phyloP scores from a whole-genome alignment of 2,888 invertebrate genomes.

The Fragum whitleyi region DNA sequence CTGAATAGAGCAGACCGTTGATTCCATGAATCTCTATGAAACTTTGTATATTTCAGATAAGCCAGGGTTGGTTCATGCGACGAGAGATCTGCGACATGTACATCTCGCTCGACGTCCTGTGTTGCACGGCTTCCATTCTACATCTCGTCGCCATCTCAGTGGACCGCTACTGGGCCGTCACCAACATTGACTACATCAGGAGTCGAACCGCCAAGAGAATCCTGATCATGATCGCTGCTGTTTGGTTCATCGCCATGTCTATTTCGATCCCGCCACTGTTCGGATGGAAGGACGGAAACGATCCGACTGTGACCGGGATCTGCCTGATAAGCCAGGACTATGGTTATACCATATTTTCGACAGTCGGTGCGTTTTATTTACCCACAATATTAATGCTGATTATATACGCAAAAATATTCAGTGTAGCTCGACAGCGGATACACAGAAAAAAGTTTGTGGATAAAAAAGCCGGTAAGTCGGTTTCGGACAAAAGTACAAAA shows the following conservation, averaged over 20 bases:
- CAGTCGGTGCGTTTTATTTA: conserved; percentile 98
- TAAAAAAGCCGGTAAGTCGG: conserved; percentile 32
- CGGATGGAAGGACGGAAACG: conserved; percentile 80
- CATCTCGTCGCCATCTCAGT: conserved; percentile 98
- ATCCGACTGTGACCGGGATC: conserved; percentile 85
- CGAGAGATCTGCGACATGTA: conserved; percentile 96
- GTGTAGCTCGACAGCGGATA: conserved; percentile 95
- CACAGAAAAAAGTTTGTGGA: conserved; percentile 86
- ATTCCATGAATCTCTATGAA: too few relatives aligned
- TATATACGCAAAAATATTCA: conserved; percentile 98
- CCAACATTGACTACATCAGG: conserved; percentile 98
- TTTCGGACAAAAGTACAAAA: conserved; percentile 51
- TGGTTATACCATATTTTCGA: conserved; percentile 96
- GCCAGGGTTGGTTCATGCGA: conserved; percentile 92
- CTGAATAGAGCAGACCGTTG: too few relatives aligned
- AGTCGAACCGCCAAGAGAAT: conserved; percentile 92
- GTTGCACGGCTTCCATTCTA: conserved; percentile 98
- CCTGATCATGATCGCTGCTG: conserved; percentile 94
- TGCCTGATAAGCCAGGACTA: conserved; percentile 96
- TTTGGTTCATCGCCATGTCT: conserved; percentile 96
- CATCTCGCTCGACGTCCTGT: conserved; percentile 98
- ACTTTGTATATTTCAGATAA: conserved; percentile 51
- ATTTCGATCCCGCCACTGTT: conserved; percentile 98
- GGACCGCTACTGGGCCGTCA: conserved; percentile 99
- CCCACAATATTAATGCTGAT: conserved; percentile 97